Base-by-base conservation (phyloP, 2,113 vertebrate species). In the Drymodes brunneopygia region DNA sequence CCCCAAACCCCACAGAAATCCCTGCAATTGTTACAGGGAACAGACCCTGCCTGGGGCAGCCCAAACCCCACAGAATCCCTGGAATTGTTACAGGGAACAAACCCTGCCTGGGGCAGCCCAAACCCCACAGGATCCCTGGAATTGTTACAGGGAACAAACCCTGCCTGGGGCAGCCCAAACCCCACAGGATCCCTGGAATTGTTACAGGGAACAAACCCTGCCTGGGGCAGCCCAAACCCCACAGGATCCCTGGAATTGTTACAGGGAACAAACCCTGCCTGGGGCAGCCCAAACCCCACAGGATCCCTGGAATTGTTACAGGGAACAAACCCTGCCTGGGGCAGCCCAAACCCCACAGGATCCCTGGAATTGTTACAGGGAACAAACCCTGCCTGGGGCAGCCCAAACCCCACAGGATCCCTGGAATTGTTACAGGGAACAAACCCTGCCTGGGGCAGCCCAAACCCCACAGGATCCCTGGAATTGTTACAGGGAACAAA, bases 91-190 rank as follows among this genome's bases (percentile, higher is more conserved):
- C 40, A 40, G 40, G 40, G 40, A 40, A 40, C 40, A 40, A 40
- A 40, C 14, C 38, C 38, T 38, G 7, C 18, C 31, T 35, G 56
- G 56, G 54, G 11, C 38, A 40, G 1, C 36, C n/a, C 67, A 38
- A 16, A 51, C 0, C 20, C 35, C 67, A 17, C 14, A 12, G 45
- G 15, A 28, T 0, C 45, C 64, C 8, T 14, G 33, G 33, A 2
- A 15, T 2, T n/a, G 31, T 13, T 4, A 17, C 45, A 45, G 45
- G 45, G 19, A 42, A 45, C 44, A 21, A 28, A 22, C 42, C 38
- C 38, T 38, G 7, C 18, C 31, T 35, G 56, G 56, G 54, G 11
- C 38, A 40, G 1, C 36, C n/a, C 67, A 38, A 16, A 51, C 0
- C 20, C 35, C 67, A 17, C 14, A 12, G 45, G 15, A n/a, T n/a